Evolutionary conservation across 2,113 vertebrate species (phyloP).

Genomic region (Gymnogyps californianus): DNA sequence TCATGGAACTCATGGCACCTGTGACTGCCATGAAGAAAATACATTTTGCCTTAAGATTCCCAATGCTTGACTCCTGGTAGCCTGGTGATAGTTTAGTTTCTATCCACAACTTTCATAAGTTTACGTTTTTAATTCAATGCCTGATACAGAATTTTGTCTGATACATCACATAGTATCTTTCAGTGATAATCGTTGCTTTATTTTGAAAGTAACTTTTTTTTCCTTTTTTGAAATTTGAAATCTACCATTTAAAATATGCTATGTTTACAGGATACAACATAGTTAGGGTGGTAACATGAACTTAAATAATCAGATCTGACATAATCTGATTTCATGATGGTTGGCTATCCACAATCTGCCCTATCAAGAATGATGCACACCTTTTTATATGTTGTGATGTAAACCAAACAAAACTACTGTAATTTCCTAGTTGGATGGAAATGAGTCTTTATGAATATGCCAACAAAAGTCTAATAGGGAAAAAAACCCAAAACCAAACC

Average conservation of each 20-base stretch:
- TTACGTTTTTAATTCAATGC: background rate
- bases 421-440: background rate
- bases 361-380: background rate
- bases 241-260: background rate
- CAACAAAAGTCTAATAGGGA: background rate
- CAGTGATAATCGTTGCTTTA: background rate
- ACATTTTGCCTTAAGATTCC: background rate
- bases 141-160: background rate
- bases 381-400: background rate
- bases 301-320: background rate
- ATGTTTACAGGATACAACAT: too few relatives aligned
- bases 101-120: background rate
- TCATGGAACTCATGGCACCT: background rate
- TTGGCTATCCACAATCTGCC: background rate
- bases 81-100: background rate
- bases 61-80: background rate
- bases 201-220: background rate
- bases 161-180: background rate
- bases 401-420: background rate
- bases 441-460: background rate
- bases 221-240: background rate
- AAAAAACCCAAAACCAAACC: fast-evolving
- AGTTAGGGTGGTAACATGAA: background rate
- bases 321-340: background rate
- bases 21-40: background rate